Conservation (phyloP, 2,888 invertebrate genomes). For the Augochlorella aurata region DNA sequence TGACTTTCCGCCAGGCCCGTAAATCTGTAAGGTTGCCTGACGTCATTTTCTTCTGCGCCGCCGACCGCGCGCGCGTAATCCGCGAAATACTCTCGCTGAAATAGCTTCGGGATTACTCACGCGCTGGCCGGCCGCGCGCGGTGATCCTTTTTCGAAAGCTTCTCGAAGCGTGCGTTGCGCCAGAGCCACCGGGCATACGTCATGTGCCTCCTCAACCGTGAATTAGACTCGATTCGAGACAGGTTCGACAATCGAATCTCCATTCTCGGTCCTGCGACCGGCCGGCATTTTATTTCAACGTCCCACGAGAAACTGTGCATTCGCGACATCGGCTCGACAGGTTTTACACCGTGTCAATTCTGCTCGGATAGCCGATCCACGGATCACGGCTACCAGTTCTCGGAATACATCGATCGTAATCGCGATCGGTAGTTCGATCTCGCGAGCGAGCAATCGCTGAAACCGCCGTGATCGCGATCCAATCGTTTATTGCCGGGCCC, state of each 20-base stretch:
- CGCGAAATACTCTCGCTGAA: conserved; percentile 29
- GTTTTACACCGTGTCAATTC: conserved; percentile 11
- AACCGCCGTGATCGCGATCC: conserved; percentile 1
- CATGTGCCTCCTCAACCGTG: not conserved
- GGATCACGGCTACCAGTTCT: conserved; percentile 13
- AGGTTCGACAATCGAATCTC: not conserved
- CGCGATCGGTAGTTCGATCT: not conserved
- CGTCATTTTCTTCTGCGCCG: conserved; percentile 19
- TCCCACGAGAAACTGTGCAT: not conserved
- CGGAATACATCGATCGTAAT: not conserved
- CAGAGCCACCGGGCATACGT: not conserved
- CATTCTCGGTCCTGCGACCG: not conserved
- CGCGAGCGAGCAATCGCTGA: not conserved
- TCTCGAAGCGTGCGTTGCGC: conserved; percentile 46
- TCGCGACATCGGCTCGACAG: not conserved
- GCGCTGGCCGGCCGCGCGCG: conserved; percentile 21
- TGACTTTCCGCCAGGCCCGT: conserved; percentile 39
- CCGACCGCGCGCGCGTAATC: conserved; percentile 14
- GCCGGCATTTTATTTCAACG: too few species aligned
- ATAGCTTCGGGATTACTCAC: conserved; percentile 41
- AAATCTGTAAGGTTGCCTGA: conserved; percentile 23
- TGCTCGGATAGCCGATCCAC: conserved; percentile 13
- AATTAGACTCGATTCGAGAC: not conserved
- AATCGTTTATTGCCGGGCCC: not conserved
- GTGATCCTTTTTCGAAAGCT: conserved; percentile 57